Evolutionary conservation across 2,113 vertebrate species (phyloP).

Genomic region (Albula glossodonta): DNA sequence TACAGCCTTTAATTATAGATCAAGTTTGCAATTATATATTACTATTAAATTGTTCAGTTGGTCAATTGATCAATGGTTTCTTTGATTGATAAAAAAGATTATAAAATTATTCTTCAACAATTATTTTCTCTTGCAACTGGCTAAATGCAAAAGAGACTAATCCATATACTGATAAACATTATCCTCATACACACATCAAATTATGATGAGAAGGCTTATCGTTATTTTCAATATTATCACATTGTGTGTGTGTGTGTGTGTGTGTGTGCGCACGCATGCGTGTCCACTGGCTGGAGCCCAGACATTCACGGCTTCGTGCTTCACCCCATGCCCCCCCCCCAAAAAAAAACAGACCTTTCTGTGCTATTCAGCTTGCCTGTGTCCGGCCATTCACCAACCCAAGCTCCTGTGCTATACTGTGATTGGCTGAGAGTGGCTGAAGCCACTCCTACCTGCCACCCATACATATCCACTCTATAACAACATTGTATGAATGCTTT

Average conservation of each 20-base stretch:
- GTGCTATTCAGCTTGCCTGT: background rate
- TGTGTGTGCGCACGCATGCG: background rate
- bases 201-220: too few relatives aligned
- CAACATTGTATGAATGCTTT: background rate
- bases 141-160: too few relatives aligned
- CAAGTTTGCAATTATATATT: background rate
- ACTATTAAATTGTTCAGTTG: background rate
- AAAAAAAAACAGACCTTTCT: background rate
- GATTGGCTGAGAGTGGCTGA: slow-evolving; percentile 7
- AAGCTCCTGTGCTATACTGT: slow-evolving; percentile 7
- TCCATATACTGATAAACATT: too few relatives aligned
- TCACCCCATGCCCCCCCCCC: slow-evolving; percentile 12
- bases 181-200: too few relatives aligned
- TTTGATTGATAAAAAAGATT: too few relatives aligned
- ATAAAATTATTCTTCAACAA: too few relatives aligned
- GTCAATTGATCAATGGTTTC: too few relatives aligned
- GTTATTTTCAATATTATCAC: too few relatives aligned
- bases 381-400: background rate
- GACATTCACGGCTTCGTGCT: slow-evolving; percentile 10
- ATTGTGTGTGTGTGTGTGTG: too few relatives aligned
- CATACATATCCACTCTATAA: background rate
- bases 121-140: too few relatives aligned
- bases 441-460: background rate
- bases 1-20: background rate
- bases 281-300: background rate